Evolutionary conservation across 2,113 vertebrate genomes (phyloP), one percentile per base, ranked within the genome.

Genomic region (Hemicordylus capensis): DNA sequence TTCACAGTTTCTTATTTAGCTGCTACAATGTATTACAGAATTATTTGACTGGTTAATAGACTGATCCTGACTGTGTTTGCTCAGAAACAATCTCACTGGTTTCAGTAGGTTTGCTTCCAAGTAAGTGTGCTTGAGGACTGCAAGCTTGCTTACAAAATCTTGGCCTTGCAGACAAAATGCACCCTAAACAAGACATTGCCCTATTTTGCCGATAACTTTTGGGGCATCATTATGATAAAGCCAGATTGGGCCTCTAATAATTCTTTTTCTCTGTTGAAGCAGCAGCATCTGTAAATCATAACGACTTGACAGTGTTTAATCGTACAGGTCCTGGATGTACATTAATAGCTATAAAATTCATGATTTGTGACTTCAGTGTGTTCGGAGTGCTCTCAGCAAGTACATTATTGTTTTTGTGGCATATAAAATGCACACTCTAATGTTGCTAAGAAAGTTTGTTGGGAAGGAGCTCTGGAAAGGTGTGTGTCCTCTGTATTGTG

Each of bases 371-470:
- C 94, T 94, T 89, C 34, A 76, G 80, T 90, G 78, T 91, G 86
- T 91, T 93, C 90, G 64, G 89, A 93, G 94, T 91, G 93, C 89
- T 95, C 93, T 93, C 91, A 93, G 85, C 89, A 89, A 93, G 93
- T 93, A 86, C 89, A 90, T 93, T 94, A 91, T 89, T 83, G 75
- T 93, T 95, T 91, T 89, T 80, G 0, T 94, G 89, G 93, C 79
- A 70, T 90, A 89, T 76, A 91, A 83, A 94, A 93, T 89, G 92
- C 91, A 83, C 89, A 92, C 87, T 91, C 90, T 85, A 85, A 93
- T 89, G 91, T 95, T 91, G 77, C 89, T 85, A 77, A 1, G 69
- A 0, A 94, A 93, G 84, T 95, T 92, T 87, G 89, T 91, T 48
- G 80, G 76, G 90, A 90, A 92, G 95, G 91, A 90, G 80, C 83